Evolutionary conservation across 2,113 vertebrate genomes (phyloP), one percentile per base, ranked within the genome.

Genomic region (Neodon shergylaensis): DNA sequence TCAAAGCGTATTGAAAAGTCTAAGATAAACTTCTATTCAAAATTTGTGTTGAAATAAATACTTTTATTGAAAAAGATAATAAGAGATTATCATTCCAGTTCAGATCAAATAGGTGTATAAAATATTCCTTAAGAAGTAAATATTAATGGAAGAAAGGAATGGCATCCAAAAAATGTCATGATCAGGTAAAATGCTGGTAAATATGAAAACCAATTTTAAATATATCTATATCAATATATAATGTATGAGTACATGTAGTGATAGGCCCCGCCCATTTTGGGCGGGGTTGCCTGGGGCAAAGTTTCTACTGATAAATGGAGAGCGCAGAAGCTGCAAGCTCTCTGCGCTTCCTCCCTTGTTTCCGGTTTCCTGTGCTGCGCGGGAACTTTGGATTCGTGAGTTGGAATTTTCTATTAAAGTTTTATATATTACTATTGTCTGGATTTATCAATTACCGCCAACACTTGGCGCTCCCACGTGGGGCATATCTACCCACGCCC

Each of bases 11-110:
- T 36, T 91, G 16, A 91, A 93, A 89, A 83, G 17, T 49, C 14
- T 78, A n/a, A n/a, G n/a, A n/a, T 94, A 85, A 88, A 72, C 42
- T 77, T 76, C 42, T 54, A 86, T 9, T 90, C 58, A 78, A 87
- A 90, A 49, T 22, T 87, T 52, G 24, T 16, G 24, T 42, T 72
- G 11, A 83, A 95, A 92, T 90, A 52, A 87, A 84, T 44, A 24
- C 58, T 81, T 90, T 78, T 81, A 52, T 12, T 72, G 70, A 78
- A 93, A 76, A 94, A 77, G 8, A 88, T 39, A 63, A 19, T n/a
- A 33, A 66, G 72, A 77, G 8, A 85, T 39, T 96, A 54, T 26
- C 58, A 72, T 11, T 58, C 19, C 78, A 17, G 16, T 74, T 91
- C 36, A 91, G 42, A 22, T 70, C 17, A 88, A 90, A 49, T 73